These are phyloP conservation scores for Chrysoperla carnea DNA, from an alignment of 1,140 invertebrate species.

Conservation along the genomic window DNA sequence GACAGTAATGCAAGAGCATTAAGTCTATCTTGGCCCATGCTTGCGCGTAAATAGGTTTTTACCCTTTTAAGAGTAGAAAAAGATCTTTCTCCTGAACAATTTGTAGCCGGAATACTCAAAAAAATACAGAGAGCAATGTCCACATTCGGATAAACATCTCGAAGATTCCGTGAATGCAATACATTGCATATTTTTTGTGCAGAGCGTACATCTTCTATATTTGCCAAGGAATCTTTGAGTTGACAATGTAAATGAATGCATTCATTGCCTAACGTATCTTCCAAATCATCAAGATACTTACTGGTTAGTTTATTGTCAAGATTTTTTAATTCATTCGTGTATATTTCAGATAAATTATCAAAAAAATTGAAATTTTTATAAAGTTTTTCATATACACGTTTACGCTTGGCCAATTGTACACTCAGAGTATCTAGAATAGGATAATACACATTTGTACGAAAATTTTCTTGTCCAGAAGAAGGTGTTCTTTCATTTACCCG, in stretches of 20 bases:
- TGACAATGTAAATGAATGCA: constrained; percentile 4
- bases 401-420: too few relatives aligned
- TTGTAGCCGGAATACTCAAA: constrained; percentile 12
- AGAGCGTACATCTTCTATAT: background rate
- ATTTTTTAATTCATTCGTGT: too few relatives aligned
- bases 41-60: constrained; percentile 12
- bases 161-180: constrained; percentile 4
- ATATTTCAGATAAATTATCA: too few relatives aligned
- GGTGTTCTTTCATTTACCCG: constrained; percentile 4
- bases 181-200: constrained; percentile 4
- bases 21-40: constrained; percentile 12
- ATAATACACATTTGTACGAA: too few relatives aligned
- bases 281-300: too few relatives aligned
- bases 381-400: too few relatives aligned
- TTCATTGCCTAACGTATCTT: background rate
- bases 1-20: constrained; percentile 10
- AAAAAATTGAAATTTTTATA: too few relatives aligned
- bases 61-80: constrained; percentile 7
- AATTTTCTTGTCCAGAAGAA: background rate
- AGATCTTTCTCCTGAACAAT: constrained; percentile 12
- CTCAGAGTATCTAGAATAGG: too few relatives aligned
- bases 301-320: too few relatives aligned
- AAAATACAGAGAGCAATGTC: constrained; percentile 14
- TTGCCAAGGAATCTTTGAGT: background rate
- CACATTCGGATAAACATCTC: constrained; percentile 4